These are phyloP conservation scores for Drosophila pachea DNA, from an alignment of 1,140 invertebrate genomes.

Conservation along the genomic window DNA sequence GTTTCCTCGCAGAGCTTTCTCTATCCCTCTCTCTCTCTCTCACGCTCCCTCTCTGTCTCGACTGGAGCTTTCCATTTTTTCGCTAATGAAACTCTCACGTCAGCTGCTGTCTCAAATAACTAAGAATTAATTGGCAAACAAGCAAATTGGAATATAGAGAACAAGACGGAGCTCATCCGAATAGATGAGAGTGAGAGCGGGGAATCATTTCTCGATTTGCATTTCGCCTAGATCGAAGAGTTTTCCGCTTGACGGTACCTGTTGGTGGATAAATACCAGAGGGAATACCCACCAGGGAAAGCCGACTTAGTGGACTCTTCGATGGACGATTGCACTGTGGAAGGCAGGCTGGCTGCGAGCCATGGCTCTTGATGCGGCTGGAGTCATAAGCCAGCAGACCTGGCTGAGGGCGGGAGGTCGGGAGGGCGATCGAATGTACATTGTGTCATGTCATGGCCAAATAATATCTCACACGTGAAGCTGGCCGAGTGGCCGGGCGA, in stretches of 20 bases:
- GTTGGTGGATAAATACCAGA: too few relatives aligned
- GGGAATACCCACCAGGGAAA: too few relatives aligned
- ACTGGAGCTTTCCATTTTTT: constrained; percentile 26
- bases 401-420: background rate
- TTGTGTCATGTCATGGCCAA: constrained; percentile 57
- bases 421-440: constrained; percentile 32
- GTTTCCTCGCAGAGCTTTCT: too few relatives aligned
- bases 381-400: constrained; percentile 17
- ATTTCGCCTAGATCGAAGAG: too few relatives aligned
- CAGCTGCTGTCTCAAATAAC: constrained; percentile 22
- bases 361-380: too few relatives aligned
- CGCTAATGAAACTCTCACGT: constrained; percentile 72
- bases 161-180: too few relatives aligned
- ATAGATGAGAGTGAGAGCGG: too few relatives aligned
- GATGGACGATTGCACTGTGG: too few relatives aligned
- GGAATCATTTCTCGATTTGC: too few relatives aligned
- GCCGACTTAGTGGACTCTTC: too few relatives aligned
- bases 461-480: constrained; percentile 50
- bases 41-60: background rate
- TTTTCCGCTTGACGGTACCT: too few relatives aligned
- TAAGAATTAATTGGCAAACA: constrained; percentile 38
- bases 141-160: constrained; percentile 1
- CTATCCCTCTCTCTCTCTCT: constrained; percentile 20
- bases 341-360: too few relatives aligned
- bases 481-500: constrained; percentile 12